Percentiles rank a stretch among this genome's conserved stretches.
These are phyloP conservation scores for Ciconia maguari DNA, from an alignment of 2,113 vertebrate genomes.

Conservation along the genomic window DNA sequence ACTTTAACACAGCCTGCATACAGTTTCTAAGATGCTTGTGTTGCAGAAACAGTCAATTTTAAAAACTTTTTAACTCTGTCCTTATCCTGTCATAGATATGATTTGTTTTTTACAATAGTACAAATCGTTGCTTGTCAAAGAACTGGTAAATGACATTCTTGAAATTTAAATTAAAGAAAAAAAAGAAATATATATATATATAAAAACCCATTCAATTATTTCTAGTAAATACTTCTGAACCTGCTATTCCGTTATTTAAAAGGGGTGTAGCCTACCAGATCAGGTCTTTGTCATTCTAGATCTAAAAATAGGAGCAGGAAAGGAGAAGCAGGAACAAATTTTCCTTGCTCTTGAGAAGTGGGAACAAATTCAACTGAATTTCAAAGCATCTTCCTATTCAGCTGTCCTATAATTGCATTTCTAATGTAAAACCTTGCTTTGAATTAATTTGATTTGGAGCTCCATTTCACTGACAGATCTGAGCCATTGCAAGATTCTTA, in stretches of 20 bases:
- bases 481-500: background rate
- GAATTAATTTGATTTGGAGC: conserved; percentile 7
- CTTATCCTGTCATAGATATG: background rate
- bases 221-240: background rate
- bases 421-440: conserved; percentile 8
- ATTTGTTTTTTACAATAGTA: background rate
- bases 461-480: background rate
- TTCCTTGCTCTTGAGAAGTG: background rate
- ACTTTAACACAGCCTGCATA: background rate
- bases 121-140: background rate
- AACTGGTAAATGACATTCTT: background rate
- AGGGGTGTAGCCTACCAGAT: background rate
- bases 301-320: conserved; percentile 22
- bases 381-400: background rate
- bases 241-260: background rate
- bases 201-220: background rate
- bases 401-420: background rate
- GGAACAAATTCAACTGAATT: conserved; percentile 18
- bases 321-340: background rate
- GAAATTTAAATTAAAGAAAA: background rate
- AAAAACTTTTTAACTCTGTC: background rate
- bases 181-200: background rate
- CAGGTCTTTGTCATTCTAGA: background rate
- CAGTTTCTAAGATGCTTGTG: background rate
- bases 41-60: background rate